Conservation (phyloP, 2,113 vertebrate genomes). For the Chaenocephalus aceratus region DNA sequence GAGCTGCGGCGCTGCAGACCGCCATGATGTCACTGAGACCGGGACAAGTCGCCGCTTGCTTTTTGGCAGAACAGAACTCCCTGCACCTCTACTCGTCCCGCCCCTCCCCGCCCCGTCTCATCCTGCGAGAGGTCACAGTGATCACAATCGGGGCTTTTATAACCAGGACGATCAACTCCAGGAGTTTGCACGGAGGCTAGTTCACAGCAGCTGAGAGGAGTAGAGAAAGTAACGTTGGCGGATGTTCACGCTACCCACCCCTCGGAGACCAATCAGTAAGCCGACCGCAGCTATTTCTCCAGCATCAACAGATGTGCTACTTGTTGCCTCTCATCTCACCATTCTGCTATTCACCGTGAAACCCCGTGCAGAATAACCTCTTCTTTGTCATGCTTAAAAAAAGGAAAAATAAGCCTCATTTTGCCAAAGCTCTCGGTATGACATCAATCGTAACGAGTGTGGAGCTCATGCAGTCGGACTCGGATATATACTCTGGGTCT, state of each 20-base stretch:
- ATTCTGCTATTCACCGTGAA: constrained; percentile 48
- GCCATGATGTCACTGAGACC: constrained; percentile 36
- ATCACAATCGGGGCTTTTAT: constrained; percentile 13
- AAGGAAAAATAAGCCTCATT: constrained; percentile 5
- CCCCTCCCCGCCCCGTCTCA: neutral
- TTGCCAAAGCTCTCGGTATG: constrained; percentile 44
- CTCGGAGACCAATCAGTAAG: constrained; percentile 46
- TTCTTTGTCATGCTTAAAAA: constrained; percentile 25
- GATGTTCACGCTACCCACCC: constrained; percentile 28
- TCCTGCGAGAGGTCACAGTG: constrained; percentile 3
- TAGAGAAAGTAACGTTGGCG: constrained; percentile 23
- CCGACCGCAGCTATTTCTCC: constrained; percentile 17
- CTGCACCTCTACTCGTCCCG: constrained; percentile 40
- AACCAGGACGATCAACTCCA: neutral
- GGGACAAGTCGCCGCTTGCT: constrained; percentile 38
- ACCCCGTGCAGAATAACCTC: constrained; percentile 21
- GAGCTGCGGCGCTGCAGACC: constrained; percentile 17
- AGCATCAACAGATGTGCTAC: constrained; percentile 67
- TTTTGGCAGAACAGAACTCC: constrained; percentile 27
- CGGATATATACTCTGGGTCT: constrained; percentile 52
- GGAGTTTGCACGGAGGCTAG: neutral
- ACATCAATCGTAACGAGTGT: constrained; percentile 64
- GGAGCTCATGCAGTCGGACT: constrained; percentile 58
- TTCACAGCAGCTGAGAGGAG: constrained; percentile 13
- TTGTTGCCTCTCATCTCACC: constrained; percentile 53